These are phyloP conservation scores for Geotrupes spiniger DNA, from an alignment of 2,888 invertebrate genomes.

Conservation along the genomic window DNA sequence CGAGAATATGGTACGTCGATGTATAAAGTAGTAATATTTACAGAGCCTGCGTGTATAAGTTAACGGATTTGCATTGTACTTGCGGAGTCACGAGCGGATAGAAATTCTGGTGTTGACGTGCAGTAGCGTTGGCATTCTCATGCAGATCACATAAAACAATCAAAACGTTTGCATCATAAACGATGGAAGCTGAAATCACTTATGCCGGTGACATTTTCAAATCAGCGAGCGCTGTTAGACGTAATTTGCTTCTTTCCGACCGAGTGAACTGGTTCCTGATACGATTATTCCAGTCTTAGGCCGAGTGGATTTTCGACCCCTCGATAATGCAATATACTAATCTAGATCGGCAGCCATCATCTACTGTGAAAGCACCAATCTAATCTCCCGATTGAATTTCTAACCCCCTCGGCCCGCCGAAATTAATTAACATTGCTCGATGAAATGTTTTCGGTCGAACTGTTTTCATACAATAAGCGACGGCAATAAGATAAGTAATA, in stretches of 20 bases:
- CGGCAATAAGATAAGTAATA: too few relatives aligned
- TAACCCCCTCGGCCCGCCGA: conserved; percentile 29
- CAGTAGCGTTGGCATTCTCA: conserved; percentile 23
- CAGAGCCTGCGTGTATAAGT: neutral
- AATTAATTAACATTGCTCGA: too few relatives aligned
- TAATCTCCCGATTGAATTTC: conserved; percentile 38
- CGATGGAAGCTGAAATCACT: conserved; percentile 34
- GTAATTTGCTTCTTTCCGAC: conserved; percentile 43
- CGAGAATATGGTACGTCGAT: too few relatives aligned
- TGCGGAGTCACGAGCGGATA: conserved; percentile 27
- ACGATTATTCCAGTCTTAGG: conserved; percentile 38
- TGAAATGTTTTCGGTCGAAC: too few relatives aligned
- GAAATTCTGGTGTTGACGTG: conserved; percentile 28
- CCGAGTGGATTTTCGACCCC: conserved; percentile 21
- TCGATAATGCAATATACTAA: conserved; percentile 41
- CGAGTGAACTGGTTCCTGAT: conserved; percentile 39
- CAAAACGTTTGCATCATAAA: conserved; percentile 27
- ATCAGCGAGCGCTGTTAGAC: conserved; percentile 30
- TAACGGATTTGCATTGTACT: conserved; percentile 21
- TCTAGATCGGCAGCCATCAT: conserved; percentile 41
- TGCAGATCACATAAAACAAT: conserved; percentile 30
- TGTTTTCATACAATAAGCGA: too few relatives aligned
- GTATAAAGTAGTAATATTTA: too few relatives aligned
- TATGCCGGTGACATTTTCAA: conserved; percentile 36
- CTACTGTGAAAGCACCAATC: conserved; percentile 33